Conservation (phyloP, 2,113 vertebrate genomes). For the Ochotona curzoniae region DNA sequence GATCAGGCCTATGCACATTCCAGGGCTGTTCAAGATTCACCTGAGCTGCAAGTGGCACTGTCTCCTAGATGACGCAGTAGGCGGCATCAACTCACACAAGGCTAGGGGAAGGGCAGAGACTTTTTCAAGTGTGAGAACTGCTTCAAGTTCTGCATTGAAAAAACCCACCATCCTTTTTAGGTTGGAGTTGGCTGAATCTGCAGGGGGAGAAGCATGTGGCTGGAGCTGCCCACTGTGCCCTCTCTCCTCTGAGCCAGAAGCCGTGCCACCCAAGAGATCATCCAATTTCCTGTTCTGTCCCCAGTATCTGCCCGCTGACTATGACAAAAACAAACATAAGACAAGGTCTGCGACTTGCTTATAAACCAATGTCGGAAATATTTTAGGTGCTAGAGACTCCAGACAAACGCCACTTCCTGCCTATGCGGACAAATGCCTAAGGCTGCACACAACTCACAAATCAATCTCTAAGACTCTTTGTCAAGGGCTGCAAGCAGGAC, state of each 20-base stretch:
- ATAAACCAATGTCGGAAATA: neutral
- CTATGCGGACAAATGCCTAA: slow-evolving; percentile 65
- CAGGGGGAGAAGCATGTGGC: neutral
- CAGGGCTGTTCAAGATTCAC: neutral
- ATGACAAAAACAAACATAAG: neutral
- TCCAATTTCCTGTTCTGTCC: neutral
- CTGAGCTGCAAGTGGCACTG: neutral
- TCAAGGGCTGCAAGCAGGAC: neutral
- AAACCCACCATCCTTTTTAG: neutral
- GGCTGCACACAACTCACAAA: neutral
- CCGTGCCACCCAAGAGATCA: neutral
- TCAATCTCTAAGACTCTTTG: slow-evolving; percentile 42
- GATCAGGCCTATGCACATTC: too few species aligned
- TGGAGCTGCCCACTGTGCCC: fast-evolving
- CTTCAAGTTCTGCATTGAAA: neutral
- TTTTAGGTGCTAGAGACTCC: neutral
- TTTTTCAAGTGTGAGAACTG: neutral
- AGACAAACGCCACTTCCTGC: slow-evolving; percentile 54
- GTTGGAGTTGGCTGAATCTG: neutral
- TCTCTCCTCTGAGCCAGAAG: neutral
- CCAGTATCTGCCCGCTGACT: neutral
- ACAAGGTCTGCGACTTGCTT: neutral
- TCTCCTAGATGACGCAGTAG: neutral
- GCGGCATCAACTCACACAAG: neutral
- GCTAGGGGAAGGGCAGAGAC: too few species aligned